Base-by-base conservation (phyloP, 2,113 vertebrate genomes). In the Ciconia maguari region DNA sequence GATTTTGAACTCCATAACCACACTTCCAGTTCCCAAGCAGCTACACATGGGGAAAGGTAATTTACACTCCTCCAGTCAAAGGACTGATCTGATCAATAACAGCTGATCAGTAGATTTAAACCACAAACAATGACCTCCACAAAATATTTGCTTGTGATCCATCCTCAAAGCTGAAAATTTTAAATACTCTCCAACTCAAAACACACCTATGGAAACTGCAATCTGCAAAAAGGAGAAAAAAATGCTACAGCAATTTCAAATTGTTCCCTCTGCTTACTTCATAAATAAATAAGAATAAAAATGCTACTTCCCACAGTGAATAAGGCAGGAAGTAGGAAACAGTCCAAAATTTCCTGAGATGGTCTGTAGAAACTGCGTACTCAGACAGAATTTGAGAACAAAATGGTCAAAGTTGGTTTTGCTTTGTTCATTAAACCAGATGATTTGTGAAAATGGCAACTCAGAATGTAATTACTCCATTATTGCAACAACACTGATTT, bases 271-370 rank as follows among this genome's bases (percentile, higher is more conserved):
- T 66, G 21, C 54, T 89, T 46, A 22, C n/a, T 92, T 89, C 4
- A 57, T 64, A 93, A 90, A 90, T 72, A 93, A 88, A 13, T 79
- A 76, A 77, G 62, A 96, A 57, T 30, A 77, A 93, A 95, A 89
- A 76, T 16, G 34, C 27, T 74, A 36, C 55, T 93, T 93, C 71
- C 68, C 80, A 83, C 76, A 90, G 65, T 0, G 30, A 46, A 61
- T 60, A 87, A 83, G 46, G 51, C 79, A 96, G 80, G 36, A 94
- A 90, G 30, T 29, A 94, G 79, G 76, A 86, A 94, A 62, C 34
- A 29, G 36, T 77, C 69, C 75, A 88, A 16, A 88, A 78, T 93
- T 89, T 89, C 72, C 76, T 66, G 86, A 91, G 64, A 32, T 70
- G 38, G 25, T 77, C 36, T 88, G 54, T 70, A 89, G 72, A 92